Base-by-base conservation (phyloP, 2,797 vertebrate genomes). In the Acipenser ruthenus region DNA sequence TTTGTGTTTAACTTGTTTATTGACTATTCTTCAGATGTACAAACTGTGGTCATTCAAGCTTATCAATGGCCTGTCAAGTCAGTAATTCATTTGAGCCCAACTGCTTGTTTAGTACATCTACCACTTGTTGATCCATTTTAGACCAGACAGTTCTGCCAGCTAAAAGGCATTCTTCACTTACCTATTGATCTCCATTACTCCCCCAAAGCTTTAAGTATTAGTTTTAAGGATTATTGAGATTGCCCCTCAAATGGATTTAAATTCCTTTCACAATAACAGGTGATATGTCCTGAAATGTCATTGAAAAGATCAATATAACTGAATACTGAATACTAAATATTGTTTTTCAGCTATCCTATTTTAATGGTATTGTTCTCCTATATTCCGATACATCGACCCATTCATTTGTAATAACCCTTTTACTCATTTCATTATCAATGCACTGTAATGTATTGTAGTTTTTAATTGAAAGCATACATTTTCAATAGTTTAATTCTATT, bases 261-360 rank as follows among this genome's bases (percentile, higher is more conserved):
- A 87, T 91, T 90, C 85, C 87, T 84, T 78, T 88, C 80, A 75
- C 78, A 79, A 85, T 82, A 86, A 86, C 87, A 87, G 88, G 85
- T 89, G 80, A 94, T 93, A 93, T 92, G 86, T 86, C 87, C 85
- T 88, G 84, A 90, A 94, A 94, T 93, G 91, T 87, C 93, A 91
- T 85, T 80, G 87, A 86, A 88, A 86, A 88, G 87, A 92, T 91
- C 86, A 88, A 89, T 55, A 55, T 55, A 55, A 55, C 53, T 10
- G 53, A 10, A 55, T n/a, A 55, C 53, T 10, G 53, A 10, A 55
- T n/a, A 55, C 53, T 10, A 55, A 10, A 55, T 4, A 87, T 88
- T 51, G 37, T 85, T 86, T 83, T 87, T 89, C 87, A 85, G 87
- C 88, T 15, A 18, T 47, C 86, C 87, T 87, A 85, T 83, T 77